Base-by-base conservation (phyloP, 2,888 invertebrate genomes). In the Aspidiotus rigidus region DNA sequence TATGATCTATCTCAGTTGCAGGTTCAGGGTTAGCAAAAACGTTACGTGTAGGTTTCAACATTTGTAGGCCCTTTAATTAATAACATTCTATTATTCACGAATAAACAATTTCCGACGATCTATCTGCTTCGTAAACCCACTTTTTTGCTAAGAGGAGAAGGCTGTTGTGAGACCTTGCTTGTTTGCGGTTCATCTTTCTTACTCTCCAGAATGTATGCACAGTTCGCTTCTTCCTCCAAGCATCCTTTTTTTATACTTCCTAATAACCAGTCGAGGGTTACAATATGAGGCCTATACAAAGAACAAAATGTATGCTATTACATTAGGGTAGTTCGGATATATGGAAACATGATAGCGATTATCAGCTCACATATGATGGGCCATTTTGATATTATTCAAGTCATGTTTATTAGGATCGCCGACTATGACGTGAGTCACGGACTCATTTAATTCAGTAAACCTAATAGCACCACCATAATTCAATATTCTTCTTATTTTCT, bases 391-490 rank as follows among this genome's bases (percentile, higher is more conserved):
- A 13, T 16, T 49, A 54, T 15, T 11, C 3, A 53, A 8, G 11
- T 49, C 42, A 63, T 44, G 49, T n/a, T 16, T 16, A 11, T 69
- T 69, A 60, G 72, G 72, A 53, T 86, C 84, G 0, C 86, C 88
- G 3, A 89, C 83, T 49, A 93, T 84, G 3, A 90, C 85, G 79
- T 95, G 95, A 0, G 93, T 90, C 2, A 90, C 80, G 71, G 87
- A 83, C 72, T 87, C 87, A 74, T 86, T 86, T 55, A 92, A 82
- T 66, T 85, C 83, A 76, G 88, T 88, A 75, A 88, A 85, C 67
- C 93, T 83, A 16, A 89, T 89, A 40, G 90, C 94, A n/a, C 93
- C 92, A 64, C 89, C 87, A 7, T 85, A 83, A 76, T 88, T 89
- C 17, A 90, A 79, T 62, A 90, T 83, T 73, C 82, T 83, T 72